These are phyloP conservation scores for Caenorhabditis sp. DNA, from an alignment of 2,888 invertebrate genomes.

Conservation along the genomic window DNA sequence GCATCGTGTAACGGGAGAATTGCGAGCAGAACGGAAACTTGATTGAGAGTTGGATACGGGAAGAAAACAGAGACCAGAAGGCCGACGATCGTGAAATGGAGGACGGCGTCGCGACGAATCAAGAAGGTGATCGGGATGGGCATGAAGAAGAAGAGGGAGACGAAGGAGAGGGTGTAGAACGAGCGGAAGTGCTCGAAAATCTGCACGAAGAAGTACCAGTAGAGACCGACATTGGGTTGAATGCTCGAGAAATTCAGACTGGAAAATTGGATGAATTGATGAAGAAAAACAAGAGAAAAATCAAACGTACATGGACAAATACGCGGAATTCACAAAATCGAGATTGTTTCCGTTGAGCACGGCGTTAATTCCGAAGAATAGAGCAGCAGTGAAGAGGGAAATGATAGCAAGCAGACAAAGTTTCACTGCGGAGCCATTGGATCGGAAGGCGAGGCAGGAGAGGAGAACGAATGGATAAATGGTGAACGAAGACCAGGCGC, in stretches of 20 bases:
- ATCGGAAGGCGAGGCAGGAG: constrained; percentile 20
- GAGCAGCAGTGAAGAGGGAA: neutral
- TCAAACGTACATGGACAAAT: constrained; percentile 66
- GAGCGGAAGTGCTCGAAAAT: constrained; percentile 99
- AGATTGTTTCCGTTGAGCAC: constrained; percentile 19
- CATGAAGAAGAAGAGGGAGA: constrained; percentile 94
- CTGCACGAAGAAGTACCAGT: constrained; percentile 99
- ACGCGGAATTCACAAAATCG: constrained; percentile 58
- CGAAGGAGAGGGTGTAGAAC: constrained; percentile 95
- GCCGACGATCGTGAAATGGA: constrained; percentile 81
- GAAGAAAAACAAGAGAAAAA: neutral
- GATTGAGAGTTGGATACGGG: constrained; percentile 96
- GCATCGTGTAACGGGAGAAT: constrained; percentile 93
- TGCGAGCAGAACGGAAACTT: constrained; percentile 92
- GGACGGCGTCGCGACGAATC: constrained; percentile 80
- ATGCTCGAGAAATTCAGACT: constrained; percentile 88
- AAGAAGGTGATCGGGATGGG: constrained; percentile 86
- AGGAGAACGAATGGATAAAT: constrained; percentile 42
- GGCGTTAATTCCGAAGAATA: constrained; percentile 17
- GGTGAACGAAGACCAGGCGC: constrained; percentile 48
- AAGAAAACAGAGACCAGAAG: constrained; percentile 90
- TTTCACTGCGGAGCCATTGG: constrained; percentile 10
- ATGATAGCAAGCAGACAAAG: constrained; percentile 3
- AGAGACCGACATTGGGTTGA: constrained; percentile 95
- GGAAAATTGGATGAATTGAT: constrained; percentile 41